Conservation (phyloP, 2,797 vertebrate species). For the Micrastur ruficollis region DNA sequence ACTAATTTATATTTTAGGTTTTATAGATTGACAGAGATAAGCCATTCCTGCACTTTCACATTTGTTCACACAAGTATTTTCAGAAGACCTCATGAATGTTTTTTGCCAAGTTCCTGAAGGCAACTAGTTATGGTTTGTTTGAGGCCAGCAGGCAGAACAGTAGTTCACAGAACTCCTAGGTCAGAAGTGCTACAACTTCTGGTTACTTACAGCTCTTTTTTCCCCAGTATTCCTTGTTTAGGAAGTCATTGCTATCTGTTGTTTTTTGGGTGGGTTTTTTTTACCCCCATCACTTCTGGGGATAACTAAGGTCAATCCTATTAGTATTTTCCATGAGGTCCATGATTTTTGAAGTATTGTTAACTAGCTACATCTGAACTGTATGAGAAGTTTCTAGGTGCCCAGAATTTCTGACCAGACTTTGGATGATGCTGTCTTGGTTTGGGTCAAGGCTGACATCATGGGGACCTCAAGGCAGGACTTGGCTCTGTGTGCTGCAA, state of each 20-base stretch:
- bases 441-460: not conserved
- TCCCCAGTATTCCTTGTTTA: not conserved
- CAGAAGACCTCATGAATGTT: not conserved
- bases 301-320: not conserved
- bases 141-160: not conserved
- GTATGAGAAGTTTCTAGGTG: not conserved
- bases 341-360: not conserved
- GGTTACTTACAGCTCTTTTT: not conserved
- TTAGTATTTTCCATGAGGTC: not conserved
- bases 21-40: not conserved
- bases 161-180: not conserved
- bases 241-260: not conserved
- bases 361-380: not conserved
- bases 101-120: not conserved
- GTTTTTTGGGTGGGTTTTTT: accelerated
- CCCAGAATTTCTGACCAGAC: not conserved
- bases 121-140: not conserved
- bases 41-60: not conserved
- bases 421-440: not conserved
- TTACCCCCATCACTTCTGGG: not conserved
- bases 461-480: not conserved
- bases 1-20: not conserved
- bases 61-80: not conserved
- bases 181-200: not conserved
- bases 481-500: not conserved